A percentile compares a stretch with the other conserved stretches of the same genome.
Evolutionary conservation across 1,140 invertebrate species (phyloP).

Genomic region (Polypedilum pembai): DNA sequence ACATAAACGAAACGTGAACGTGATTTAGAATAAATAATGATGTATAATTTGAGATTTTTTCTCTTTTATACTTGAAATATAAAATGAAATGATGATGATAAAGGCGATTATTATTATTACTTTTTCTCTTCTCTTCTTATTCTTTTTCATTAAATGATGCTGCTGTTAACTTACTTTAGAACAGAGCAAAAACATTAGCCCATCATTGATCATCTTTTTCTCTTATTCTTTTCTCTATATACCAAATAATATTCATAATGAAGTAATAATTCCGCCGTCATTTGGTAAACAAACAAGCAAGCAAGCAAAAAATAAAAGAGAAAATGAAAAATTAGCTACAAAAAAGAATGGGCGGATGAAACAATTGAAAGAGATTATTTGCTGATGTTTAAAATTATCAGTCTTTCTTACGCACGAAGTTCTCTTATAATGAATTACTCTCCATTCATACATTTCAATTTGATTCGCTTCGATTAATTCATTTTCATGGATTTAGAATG

Average conservation of each 20-base stretch:
- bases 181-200: not conserved
- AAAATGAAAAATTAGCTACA: conserved; percentile 1
- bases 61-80: not conserved
- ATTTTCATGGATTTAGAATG: not conserved
- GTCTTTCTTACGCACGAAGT: not conserved
- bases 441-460: not conserved
- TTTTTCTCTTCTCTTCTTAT: not conserved
- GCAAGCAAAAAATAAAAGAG: not conserved
- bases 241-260: conserved; percentile 15
- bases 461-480: not conserved
- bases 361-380: conserved; percentile 16
- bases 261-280: conserved; percentile 25
- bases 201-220: conserved; percentile 1
- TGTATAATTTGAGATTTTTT: not conserved
- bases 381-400: conserved; percentile 18
- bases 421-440: not conserved
- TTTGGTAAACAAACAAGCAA: not conserved
- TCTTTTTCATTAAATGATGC: not conserved
- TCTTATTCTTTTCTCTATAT: too few species aligned
- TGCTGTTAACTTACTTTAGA: too few species aligned
- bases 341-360: not conserved
- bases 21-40: conserved; percentile 29
- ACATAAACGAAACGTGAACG: not conserved
- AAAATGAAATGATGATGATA: conserved; percentile 12
- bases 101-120: conserved; percentile 17